Percentiles rank a stretch among this genome's conserved stretches.
These are phyloP conservation scores for Limnodromus scolopaceus DNA, from an alignment of 2,797 vertebrate species.

Conservation along the genomic window DNA sequence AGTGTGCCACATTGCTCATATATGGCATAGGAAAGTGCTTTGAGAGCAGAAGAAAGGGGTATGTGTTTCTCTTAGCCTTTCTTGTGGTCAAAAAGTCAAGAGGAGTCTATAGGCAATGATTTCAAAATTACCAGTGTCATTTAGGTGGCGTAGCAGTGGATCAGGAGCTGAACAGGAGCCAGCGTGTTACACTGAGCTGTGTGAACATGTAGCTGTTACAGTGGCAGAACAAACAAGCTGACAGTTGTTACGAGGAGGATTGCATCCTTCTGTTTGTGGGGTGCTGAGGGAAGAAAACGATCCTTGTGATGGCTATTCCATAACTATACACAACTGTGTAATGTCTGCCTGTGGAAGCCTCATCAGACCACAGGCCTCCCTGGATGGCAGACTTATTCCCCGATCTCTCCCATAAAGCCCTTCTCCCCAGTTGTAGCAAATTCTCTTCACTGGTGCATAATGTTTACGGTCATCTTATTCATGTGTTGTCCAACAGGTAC, in stretches of 20 bases:
- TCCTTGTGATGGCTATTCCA: accelerated
- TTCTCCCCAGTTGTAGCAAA: neutral
- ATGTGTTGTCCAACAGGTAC: slow-evolving; percentile 45
- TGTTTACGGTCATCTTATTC: neutral
- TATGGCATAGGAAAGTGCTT: neutral
- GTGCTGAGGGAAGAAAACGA: neutral
- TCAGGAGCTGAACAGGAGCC: neutral
- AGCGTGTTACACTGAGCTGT: neutral
- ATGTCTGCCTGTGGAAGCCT: too few species aligned
- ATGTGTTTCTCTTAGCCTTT: neutral
- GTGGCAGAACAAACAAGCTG: neutral
- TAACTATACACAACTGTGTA: neutral
- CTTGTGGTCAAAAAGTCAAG: neutral
- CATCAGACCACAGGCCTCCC: neutral
- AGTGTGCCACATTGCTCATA: accelerated
- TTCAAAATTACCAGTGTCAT: neutral
- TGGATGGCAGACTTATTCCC: neutral
- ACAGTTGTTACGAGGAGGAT: accelerated
- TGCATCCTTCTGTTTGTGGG: neutral
- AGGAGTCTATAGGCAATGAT: neutral
- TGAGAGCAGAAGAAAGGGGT: neutral
- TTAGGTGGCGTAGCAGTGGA: neutral
- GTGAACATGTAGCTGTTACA: neutral
- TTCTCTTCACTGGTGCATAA: neutral
- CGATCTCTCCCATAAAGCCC: neutral